A percentile compares a stretch with the other conserved stretches of the same genome.
phyloP scores from a whole-genome alignment of 2,888 invertebrate species.

The Plebejus argus region DNA sequence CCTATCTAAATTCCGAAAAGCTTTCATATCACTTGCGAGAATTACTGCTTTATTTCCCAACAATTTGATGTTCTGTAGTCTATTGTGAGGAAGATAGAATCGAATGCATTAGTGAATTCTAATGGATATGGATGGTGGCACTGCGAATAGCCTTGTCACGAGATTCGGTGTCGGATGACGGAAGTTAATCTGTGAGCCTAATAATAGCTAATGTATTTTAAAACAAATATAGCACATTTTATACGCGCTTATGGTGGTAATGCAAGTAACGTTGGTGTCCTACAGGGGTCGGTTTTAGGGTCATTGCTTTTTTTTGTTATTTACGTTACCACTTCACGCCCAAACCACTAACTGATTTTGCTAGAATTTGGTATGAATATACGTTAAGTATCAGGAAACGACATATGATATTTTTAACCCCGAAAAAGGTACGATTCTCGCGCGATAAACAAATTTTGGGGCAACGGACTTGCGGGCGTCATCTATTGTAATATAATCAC shows the following conservation, averaged over 20 bases:
- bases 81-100: slow-evolving; percentile 14
- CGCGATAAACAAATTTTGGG: too few species aligned
- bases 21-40: slow-evolving; percentile 22
- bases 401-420: too few species aligned
- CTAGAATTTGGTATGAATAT: too few species aligned
- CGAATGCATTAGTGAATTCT: background rate
- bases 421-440: too few species aligned
- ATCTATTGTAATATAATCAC: background rate
- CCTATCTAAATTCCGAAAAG: slow-evolving; percentile 24
- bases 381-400: too few species aligned
- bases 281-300: background rate
- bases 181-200: background rate
- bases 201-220: background rate
- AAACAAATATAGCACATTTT: background rate
- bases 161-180: slow-evolving; percentile 5
- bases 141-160: background rate
- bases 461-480: too few species aligned
- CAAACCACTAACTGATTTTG: too few species aligned
- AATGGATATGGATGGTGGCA: background rate
- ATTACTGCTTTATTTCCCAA: background rate
- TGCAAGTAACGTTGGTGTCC: background rate
- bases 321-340: background rate
- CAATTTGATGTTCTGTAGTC: background rate
- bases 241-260: background rate
- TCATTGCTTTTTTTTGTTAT: background rate